Evolutionary conservation across 2,797 vertebrate species (phyloP).

Genomic region (Uromys caudimaculatus): DNA sequence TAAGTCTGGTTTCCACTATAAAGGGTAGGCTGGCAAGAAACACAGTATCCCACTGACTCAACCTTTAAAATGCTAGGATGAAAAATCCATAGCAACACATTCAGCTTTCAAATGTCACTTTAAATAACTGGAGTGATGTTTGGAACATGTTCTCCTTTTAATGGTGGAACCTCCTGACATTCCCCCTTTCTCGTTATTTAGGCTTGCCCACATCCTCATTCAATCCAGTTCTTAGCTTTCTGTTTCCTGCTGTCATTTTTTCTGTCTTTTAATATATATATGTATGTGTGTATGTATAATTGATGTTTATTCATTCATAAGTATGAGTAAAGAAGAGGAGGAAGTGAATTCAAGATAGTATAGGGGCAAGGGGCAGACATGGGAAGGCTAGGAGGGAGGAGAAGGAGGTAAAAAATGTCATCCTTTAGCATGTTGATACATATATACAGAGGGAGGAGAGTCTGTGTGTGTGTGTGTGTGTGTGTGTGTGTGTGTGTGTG

Average conservation of each 20-base stretch:
- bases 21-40: neutral
- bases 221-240: neutral
- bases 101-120: neutral
- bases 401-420: neutral
- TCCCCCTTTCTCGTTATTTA: neutral
- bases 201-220: neutral
- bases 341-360: neutral
- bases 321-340: neutral
- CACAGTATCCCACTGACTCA: neutral
- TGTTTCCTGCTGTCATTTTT: neutral
- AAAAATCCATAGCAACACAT: neutral
- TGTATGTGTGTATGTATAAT: neutral
- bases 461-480: neutral
- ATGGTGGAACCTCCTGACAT: neutral
- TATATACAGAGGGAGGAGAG: too few species aligned
- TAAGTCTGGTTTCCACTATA: neutral
- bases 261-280: neutral
- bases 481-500: neutral
- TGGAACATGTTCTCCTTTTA: neutral
- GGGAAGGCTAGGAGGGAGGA: neutral
- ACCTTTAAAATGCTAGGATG: neutral
- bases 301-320: neutral
- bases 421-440: neutral
- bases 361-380: neutral
- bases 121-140: neutral